Evolutionary conservation across 2,797 vertebrate species (phyloP).

Genomic region (Microctenopoma stevenorrisi): DNA sequence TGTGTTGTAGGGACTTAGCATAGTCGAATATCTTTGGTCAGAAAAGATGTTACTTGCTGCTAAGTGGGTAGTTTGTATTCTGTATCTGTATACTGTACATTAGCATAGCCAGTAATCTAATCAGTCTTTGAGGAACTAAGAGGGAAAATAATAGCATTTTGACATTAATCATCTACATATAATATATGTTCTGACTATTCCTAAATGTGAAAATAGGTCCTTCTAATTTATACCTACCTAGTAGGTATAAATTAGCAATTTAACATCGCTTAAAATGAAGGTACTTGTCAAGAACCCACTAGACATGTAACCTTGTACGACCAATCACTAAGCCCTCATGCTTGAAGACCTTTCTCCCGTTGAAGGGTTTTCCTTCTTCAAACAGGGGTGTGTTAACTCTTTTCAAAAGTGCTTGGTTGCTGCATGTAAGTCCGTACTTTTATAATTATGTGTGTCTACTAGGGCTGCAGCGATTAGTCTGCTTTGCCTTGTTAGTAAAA

Average conservation of each 20-base stretch:
- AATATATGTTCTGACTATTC: neutral
- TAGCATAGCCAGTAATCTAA: neutral
- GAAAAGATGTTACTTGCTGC: neutral
- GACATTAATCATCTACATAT: neutral
- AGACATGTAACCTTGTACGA: neutral
- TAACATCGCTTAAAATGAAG: neutral
- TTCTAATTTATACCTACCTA: neutral
- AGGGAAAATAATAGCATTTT: neutral
- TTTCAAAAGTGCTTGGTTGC: neutral
- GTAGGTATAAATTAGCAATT: too few relatives aligned
- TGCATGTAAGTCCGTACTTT: neutral
- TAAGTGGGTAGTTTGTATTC: neutral
- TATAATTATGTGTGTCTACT: neutral
- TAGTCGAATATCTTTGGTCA: neutral
- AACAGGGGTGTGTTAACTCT: neutral
- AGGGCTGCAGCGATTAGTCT: too few relatives aligned
- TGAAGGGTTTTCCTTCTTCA: neutral
- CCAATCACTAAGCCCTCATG: neutral
- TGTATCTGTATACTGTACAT: neutral
- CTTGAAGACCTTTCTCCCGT: neutral
- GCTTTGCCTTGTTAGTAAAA: neutral
- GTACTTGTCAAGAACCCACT: neutral
- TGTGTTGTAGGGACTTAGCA: neutral
- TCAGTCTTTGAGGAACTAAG: neutral
- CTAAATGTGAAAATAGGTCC: neutral